Percentiles rank a stretch among this genome's conserved stretches.
phyloP scores from a whole-genome alignment of 2,888 invertebrate genomes.

The Sphaerophoria taeniata region DNA sequence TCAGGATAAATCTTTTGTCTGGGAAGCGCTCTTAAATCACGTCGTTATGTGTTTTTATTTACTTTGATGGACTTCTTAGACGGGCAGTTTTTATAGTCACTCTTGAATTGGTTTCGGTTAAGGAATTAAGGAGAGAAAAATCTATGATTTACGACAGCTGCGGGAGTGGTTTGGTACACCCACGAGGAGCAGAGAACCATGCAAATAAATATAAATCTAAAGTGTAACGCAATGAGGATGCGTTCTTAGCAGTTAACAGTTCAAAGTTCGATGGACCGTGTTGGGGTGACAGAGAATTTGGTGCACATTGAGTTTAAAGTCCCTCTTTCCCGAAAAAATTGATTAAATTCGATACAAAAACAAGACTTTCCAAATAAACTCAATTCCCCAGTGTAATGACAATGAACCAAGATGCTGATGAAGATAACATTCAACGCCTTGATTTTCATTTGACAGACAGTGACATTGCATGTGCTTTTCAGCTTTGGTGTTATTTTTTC shows the following conservation, averaged over 20 bases:
- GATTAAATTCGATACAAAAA: background rate
- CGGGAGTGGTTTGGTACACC: slow-evolving; percentile 58
- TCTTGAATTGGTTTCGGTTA: slow-evolving; percentile 43
- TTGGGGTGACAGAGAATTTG: too few relatives aligned
- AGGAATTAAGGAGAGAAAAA: slow-evolving; percentile 31
- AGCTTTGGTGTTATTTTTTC: slow-evolving; percentile 14
- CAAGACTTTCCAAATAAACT: slow-evolving; percentile 14
- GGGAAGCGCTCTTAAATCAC: slow-evolving; percentile 66
- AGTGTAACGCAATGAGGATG: too few relatives aligned
- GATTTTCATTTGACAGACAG: slow-evolving; percentile 69
- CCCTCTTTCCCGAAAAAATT: too few relatives aligned
- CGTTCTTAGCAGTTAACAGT: too few relatives aligned
- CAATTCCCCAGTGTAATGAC: slow-evolving; percentile 23
- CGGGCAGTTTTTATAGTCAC: slow-evolving; percentile 10
- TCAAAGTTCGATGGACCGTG: too few relatives aligned
- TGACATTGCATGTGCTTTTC: slow-evolving; percentile 66
- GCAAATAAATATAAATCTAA: background rate
- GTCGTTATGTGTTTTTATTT: slow-evolving; percentile 6
- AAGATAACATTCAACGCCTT: slow-evolving; percentile 68
- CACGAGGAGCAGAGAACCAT: slow-evolving; percentile 44
- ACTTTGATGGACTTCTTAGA: slow-evolving; percentile 1
- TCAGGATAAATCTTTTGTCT: slow-evolving; percentile 60
- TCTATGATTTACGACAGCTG: slow-evolving; percentile 63
- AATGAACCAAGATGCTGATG: slow-evolving; percentile 50
- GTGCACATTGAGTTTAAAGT: too few relatives aligned